Evolutionary conservation across 2,888 invertebrate genomes (phyloP), one percentile per base, ranked within the genome.

Genomic region (Timema cristinae): DNA sequence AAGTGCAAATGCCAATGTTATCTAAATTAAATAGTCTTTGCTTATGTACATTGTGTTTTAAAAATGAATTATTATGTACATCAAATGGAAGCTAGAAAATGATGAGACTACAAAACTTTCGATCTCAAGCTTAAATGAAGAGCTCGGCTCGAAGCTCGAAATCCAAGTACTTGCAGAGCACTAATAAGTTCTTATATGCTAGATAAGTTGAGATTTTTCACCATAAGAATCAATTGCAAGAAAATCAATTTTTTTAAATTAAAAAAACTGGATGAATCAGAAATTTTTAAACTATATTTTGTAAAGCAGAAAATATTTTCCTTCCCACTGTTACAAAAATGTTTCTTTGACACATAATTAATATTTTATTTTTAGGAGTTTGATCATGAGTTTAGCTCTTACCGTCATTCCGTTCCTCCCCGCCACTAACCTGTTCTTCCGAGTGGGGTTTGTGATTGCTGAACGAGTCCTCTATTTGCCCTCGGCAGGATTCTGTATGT

Each of bases 361-460:
- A 47, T 72, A 72, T 77, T 73, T 69, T 54, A 71, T 56, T 86
- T 85, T 66, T 83, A 90, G 90, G 78, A 78, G 82, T 61, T 78
- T 85, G 47, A 79, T 86, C 69, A 83, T 93, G 80, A 86, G 87
- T 66, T 76, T 90, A 68, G 84, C 86, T 68, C 80, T 93, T 67
- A 81, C 90, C 66, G 80, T 91, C 5, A 82, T 95, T 76, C 91
- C 95, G 71, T 96, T 94, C 82, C 81, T 95, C 73, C 95, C 95
- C 48, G 94, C 95, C 0, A 87, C 90, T 72, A 95, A 96, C 82
- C 80, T 95, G 61, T 87, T 95, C 77, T 90, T 93, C 80, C 90
- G 89, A 73, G 95, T 96, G 51, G 95, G 96, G 0, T 95, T 96
- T 85, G 95, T 95, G 2, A 85, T 96, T 61, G 96, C 95, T 50